Conservation (phyloP, 2,888 invertebrate species). For the Megastigmus dorsalis region DNA sequence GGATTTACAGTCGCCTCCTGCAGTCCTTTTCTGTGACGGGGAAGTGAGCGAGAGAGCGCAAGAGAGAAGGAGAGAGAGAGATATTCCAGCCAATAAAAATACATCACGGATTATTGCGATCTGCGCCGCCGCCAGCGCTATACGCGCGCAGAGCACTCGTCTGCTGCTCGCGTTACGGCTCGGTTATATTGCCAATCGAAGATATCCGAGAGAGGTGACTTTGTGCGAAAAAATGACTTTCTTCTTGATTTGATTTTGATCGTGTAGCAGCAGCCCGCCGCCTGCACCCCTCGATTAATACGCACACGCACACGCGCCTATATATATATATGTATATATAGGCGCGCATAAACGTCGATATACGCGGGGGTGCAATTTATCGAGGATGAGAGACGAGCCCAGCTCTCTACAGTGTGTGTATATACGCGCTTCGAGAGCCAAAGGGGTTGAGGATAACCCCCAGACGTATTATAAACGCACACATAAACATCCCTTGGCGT, state of each 20-base stretch:
- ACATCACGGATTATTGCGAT: slow-evolving; percentile 55
- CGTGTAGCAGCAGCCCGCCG: not conserved
- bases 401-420: slow-evolving; percentile 35
- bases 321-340: too few species aligned
- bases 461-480: slow-evolving; percentile 71
- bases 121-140: slow-evolving; percentile 14
- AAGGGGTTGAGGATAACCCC: slow-evolving; percentile 63
- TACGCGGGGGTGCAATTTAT: slow-evolving; percentile 43
- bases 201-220: slow-evolving; percentile 10
- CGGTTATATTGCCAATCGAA: slow-evolving; percentile 45
- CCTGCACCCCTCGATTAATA: too few species aligned
- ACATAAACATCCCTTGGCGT: slow-evolving; percentile 74
- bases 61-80: slow-evolving; percentile 6
- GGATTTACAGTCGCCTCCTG: slow-evolving; percentile 53
- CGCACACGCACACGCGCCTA: too few species aligned
- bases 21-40: slow-evolving; percentile 42
- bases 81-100: slow-evolving; percentile 55
- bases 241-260: slow-evolving; percentile 46
- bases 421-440: slow-evolving; percentile 59
- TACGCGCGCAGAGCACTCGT: too few species aligned
- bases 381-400: slow-evolving; percentile 48
- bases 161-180: too few species aligned
- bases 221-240: slow-evolving; percentile 37
- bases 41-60: not conserved
- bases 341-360: slow-evolving; percentile 19